These are phyloP conservation scores for Oreochromis tanganicae DNA, from an alignment of 2,113 vertebrate species.

Conservation along the genomic window DNA sequence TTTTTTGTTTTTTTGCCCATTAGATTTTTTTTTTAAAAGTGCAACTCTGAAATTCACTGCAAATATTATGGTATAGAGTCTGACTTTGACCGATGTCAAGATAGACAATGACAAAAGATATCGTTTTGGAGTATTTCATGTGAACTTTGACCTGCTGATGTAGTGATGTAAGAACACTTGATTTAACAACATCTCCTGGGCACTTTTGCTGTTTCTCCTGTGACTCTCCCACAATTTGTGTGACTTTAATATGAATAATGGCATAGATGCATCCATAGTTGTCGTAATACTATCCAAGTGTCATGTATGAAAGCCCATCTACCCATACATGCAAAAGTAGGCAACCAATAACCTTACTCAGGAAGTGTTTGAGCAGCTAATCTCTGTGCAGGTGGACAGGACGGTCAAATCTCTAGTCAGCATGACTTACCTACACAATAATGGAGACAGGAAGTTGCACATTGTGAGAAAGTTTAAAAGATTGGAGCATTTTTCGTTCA, in stretches of 20 bases:
- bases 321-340: neutral
- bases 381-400: neutral
- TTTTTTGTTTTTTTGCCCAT: accelerated
- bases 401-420: neutral
- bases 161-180: neutral
- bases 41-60: neutral
- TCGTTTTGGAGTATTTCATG: neutral
- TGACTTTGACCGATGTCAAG: neutral
- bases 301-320: neutral
- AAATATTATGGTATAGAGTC: neutral
- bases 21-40: neutral
- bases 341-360: neutral
- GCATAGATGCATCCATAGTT: neutral
- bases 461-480: neutral
- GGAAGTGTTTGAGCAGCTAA: neutral
- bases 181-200: neutral
- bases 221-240: neutral
- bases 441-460: neutral
- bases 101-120: neutral
- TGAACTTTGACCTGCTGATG: neutral
- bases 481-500: neutral
- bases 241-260: neutral
- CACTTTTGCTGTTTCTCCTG: neutral
- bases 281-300: neutral
- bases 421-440: neutral